A percentile compares a stretch with the other conserved stretches of the same genome.
phyloP scores from a whole-genome alignment of 2,113 vertebrate species.

The Oceanodroma tethys region DNA sequence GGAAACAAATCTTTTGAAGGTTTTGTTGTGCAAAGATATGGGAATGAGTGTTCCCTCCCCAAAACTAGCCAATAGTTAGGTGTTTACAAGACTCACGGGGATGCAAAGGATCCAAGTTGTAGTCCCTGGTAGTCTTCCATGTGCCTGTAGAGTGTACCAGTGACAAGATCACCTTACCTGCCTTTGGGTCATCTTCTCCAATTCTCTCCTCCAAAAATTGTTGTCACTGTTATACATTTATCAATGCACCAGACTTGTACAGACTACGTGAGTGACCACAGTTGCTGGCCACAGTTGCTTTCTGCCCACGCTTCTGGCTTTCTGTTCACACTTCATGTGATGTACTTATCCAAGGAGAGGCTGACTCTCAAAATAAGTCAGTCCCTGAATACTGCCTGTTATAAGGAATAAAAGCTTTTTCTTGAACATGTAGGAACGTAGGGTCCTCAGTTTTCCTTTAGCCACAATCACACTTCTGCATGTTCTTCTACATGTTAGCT shows the following conservation, averaged over 20 bases:
- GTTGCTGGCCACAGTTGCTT: not conserved
- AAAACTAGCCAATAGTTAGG: slow-evolving; percentile 4
- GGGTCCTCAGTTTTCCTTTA: not conserved
- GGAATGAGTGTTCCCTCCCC: slow-evolving; percentile 32
- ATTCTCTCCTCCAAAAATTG: not conserved
- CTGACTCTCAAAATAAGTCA: not conserved
- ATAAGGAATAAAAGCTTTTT: not conserved
- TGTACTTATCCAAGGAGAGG: not conserved
- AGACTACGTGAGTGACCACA: not conserved
- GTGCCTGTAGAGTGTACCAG: not conserved
- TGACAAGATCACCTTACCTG: not conserved
- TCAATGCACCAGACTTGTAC: not conserved
- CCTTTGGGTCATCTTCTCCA: not conserved
- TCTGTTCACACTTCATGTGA: not conserved
- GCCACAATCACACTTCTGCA: not conserved
- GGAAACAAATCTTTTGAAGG: slow-evolving; percentile 20
- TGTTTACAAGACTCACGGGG: not conserved
- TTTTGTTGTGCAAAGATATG: not conserved
- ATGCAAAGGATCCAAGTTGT: slow-evolving; percentile 1
- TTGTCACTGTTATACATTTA: not conserved
- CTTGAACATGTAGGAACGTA: not conserved
- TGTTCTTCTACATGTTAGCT: not conserved
- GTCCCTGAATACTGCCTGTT: not conserved
- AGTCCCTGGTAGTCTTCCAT: not conserved
- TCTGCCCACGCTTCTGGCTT: not conserved